Percentiles rank a stretch among this genome's conserved stretches.
Evolutionary conservation across 2,113 vertebrate species (phyloP).

Genomic region (Urocolius indicus): DNA sequence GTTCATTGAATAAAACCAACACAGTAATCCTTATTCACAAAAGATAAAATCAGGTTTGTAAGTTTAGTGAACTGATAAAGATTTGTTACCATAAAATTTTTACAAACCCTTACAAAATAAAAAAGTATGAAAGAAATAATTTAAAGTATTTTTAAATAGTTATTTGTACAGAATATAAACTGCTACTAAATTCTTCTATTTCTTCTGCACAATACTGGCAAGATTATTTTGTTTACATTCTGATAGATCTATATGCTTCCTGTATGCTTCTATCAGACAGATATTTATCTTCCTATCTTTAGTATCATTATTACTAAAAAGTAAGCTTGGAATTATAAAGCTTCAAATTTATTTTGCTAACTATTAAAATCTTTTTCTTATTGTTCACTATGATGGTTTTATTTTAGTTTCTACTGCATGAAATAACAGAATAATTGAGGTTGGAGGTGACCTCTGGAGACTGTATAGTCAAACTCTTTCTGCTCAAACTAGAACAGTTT

Average conservation of each 20-base stretch:
- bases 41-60: neutral
- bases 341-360: neutral
- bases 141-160: neutral
- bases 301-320: neutral
- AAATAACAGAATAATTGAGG: neutral
- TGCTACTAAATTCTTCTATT: neutral
- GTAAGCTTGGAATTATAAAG: neutral
- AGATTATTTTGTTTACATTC: neutral
- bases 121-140: neutral
- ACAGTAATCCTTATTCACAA: neutral
- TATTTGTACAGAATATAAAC: neutral
- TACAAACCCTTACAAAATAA: neutral
- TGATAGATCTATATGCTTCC: neutral
- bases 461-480: neutral
- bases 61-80: neutral
- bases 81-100: neutral
- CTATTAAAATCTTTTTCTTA: neutral
- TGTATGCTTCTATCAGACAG: neutral
- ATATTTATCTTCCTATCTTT: neutral
- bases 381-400: neutral
- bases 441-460: neutral
- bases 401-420: neutral
- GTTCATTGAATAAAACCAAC: neutral
- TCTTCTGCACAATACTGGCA: neutral
- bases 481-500: neutral